Base-by-base conservation (phyloP, 2,113 vertebrate genomes). In the Trichomycterus rosablanca region DNA sequence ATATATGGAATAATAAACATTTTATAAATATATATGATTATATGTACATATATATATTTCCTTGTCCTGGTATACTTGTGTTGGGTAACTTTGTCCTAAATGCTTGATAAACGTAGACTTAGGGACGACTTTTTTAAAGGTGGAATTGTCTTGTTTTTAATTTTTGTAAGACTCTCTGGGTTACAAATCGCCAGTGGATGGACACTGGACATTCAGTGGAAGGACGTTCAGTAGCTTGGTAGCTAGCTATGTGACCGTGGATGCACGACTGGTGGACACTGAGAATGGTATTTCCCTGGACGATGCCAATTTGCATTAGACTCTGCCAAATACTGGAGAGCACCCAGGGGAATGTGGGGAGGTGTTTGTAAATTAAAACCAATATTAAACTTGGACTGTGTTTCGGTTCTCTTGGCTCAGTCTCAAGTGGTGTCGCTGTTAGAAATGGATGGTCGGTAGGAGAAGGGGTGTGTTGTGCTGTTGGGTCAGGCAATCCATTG, bases 1-100 rank as follows among this genome's bases (percentile, higher is more conserved):
- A 96, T 96, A 96, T 81, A 87, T 88, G 88, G 85, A 86, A 86
- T 84, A 87, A 87, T 81, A 83, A 76, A 84, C 68, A 77, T 81
- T 78, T 82, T 84, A 83, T 85, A 82, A 86, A 86, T 85, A 75
- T 76, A 86, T 83, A 85, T 73, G 70, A 72, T 81, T 78, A 84
- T 81, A 80, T 82, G 80, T 83, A 83, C 78, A 83, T 84, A 62
- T 76, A 71, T 80, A 72, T 78, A 88, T 89, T 89, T 89, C 85
- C 83, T 82, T 81, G 85, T 89, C 81, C 84, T 70, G 85, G 79
- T 88, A 83, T 84, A 84, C 86, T 89, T 84, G 87, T 85, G 86
- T 78, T 83, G 77, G 80, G 79, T 85, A 76, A 76, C 70, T 81
- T 84, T 68, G 78, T 85, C 83, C 84, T 86, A 78, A 73, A 81